A percentile compares a stretch with the other conserved stretches of the same genome.
Evolutionary conservation across 2,113 vertebrate species (phyloP).

Genomic region (Isurus oxyrinchus): DNA sequence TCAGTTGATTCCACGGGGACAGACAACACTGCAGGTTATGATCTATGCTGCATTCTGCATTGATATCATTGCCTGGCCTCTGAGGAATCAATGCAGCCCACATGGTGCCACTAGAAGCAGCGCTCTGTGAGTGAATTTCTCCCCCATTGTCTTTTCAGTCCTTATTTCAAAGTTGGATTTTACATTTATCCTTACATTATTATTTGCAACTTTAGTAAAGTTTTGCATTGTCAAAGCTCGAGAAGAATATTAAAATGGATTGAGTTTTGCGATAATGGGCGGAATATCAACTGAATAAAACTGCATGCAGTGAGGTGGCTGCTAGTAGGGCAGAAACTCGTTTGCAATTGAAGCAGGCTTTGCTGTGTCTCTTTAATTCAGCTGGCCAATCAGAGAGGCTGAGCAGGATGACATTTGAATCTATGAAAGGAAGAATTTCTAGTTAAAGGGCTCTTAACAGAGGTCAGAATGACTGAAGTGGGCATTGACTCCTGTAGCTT

Average conservation of each 20-base stretch:
- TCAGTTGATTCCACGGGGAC: neutral
- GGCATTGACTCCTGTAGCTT: neutral
- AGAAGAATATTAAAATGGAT: neutral
- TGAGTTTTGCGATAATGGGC: neutral
- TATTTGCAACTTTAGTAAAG: neutral
- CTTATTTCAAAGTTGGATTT: neutral
- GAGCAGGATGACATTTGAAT: too few relatives aligned
- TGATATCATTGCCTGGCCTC: neutral
- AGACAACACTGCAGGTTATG: neutral
- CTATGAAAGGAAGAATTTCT: too few relatives aligned
- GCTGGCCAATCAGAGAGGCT: too few relatives aligned
- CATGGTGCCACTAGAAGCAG: neutral
- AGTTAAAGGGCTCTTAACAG: too few relatives aligned
- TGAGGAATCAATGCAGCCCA: neutral
- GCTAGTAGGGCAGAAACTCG: neutral
- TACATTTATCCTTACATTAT: neutral
- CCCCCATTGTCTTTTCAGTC: neutral
- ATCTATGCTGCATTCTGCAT: neutral
- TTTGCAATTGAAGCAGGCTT: neutral
- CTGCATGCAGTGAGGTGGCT: too few relatives aligned
- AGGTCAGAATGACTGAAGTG: neutral
- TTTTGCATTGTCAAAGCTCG: neutral
- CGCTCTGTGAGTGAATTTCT: neutral
- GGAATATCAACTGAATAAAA: neutral
- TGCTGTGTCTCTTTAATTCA: neutral